These are phyloP conservation scores for Chloroclysta siterata DNA, from an alignment of 2,888 invertebrate genomes.

Conservation along the genomic window DNA sequence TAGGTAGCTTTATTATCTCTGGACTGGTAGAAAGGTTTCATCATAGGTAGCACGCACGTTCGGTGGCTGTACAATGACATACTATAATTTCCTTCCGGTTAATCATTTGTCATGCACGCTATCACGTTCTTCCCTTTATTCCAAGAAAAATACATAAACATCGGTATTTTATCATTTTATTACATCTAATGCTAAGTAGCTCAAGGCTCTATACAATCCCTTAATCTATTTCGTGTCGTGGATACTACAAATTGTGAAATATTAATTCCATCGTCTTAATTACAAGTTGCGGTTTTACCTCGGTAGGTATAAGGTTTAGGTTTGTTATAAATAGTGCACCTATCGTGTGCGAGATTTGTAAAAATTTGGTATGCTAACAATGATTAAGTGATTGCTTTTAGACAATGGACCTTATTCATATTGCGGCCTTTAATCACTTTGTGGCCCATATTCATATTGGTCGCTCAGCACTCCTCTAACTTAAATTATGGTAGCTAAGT, in stretches of 20 bases:
- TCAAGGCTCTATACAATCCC: slow-evolving; percentile 48
- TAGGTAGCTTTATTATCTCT: slow-evolving; percentile 2
- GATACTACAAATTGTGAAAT: slow-evolving; percentile 45
- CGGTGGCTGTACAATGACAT: not conserved
- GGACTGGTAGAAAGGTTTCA: slow-evolving; percentile 3
- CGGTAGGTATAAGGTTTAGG: slow-evolving; percentile 13
- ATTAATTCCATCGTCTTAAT: slow-evolving; percentile 38
- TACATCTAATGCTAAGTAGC: slow-evolving; percentile 33
- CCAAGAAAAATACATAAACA: slow-evolving; percentile 24
- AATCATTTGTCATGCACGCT: slow-evolving; percentile 10
- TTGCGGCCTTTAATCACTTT: too few relatives aligned
- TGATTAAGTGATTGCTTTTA: not conserved
- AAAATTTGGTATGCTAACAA: not conserved
- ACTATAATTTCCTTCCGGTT: not conserved
- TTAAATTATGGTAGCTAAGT: too few relatives aligned
- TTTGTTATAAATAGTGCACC: slow-evolving; percentile 5
- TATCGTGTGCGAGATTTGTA: slow-evolving; percentile 4
- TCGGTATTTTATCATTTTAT: slow-evolving; percentile 33
- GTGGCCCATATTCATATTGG: too few relatives aligned
- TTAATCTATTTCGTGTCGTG: slow-evolving; percentile 43
- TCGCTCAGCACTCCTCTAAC: too few relatives aligned
- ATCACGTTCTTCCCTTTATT: slow-evolving; percentile 12
- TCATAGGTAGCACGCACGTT: slow-evolving; percentile 11
- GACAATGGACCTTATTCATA: not conserved
- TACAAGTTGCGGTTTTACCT: slow-evolving; percentile 31